A percentile compares a stretch with the other conserved stretches of the same genome.
Conservation (phyloP, 2,888 invertebrate species). For the Scotopteryx bipunctaria region DNA sequence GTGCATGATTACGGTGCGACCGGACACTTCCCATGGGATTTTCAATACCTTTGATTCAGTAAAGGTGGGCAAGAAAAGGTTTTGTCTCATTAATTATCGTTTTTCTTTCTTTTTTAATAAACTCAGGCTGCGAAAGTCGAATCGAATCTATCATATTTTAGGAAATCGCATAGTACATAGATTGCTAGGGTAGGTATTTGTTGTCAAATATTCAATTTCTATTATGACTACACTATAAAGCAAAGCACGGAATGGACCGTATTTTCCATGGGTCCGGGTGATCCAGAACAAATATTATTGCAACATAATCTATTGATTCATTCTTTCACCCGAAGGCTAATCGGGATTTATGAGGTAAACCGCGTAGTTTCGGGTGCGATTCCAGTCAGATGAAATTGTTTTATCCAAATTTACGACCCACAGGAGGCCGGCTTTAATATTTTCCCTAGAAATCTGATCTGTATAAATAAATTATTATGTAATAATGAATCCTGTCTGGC, state of each 20-base stretch:
- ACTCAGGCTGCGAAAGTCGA: too few species aligned
- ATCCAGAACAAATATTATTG: conserved; percentile 57
- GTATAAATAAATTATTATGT: conserved; percentile 44
- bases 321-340: conserved; percentile 65
- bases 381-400: conserved; percentile 73
- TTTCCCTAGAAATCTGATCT: conserved; percentile 59
- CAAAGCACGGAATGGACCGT: not conserved
- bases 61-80: conserved; percentile 9
- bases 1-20: conserved; percentile 34
- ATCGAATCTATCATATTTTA: too few species aligned
- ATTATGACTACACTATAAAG: not conserved
- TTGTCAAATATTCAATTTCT: too few species aligned
- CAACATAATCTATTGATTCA: conserved; percentile 65
- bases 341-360: conserved; percentile 70
- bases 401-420: conserved; percentile 74
- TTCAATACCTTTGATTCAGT: conserved; percentile 27
- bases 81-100: not conserved
- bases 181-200: too few species aligned
- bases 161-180: too few species aligned
- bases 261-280: conserved; percentile 30
- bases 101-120: not conserved
- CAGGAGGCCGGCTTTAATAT: conserved; percentile 66
- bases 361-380: conserved; percentile 71
- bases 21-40: conserved; percentile 28
- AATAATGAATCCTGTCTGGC: conserved; percentile 26